Evolutionary conservation across 2,888 invertebrate genomes (phyloP).

Genomic region (Meloe dianella): DNA sequence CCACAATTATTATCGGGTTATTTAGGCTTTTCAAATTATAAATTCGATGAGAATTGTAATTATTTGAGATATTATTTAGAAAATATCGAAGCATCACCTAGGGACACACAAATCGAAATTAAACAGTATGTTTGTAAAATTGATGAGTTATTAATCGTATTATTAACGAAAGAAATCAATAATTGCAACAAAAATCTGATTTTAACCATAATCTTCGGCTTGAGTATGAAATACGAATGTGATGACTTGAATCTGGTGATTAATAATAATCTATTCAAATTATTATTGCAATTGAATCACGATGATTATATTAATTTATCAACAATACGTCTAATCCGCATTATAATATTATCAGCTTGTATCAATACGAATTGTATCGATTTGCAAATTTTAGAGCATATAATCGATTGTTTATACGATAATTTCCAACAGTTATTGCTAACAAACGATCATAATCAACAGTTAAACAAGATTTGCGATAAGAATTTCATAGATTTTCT

Average conservation of each 20-base stretch:
- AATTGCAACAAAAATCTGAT: slow-evolving; percentile 57
- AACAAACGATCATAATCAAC: slow-evolving; percentile 34
- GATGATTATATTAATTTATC: slow-evolving; percentile 58
- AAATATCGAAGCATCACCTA: slow-evolving; percentile 62
- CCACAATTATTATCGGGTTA: slow-evolving; percentile 64
- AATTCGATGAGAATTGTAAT: slow-evolving; percentile 53
- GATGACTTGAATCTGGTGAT: slow-evolving; percentile 66
- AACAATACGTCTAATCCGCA: slow-evolving; percentile 63
- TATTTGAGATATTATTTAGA: slow-evolving; percentile 66
- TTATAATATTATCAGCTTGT: slow-evolving; percentile 64
- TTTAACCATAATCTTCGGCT: slow-evolving; percentile 62
- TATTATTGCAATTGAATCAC: slow-evolving; percentile 55
- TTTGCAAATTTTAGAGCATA: slow-evolving; percentile 59
- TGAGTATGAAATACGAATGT: slow-evolving; percentile 64
- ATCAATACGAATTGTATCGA: slow-evolving; percentile 62
- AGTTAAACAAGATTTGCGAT: slow-evolving; percentile 50
- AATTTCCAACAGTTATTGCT: slow-evolving; percentile 56
- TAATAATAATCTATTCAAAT: slow-evolving; percentile 62
- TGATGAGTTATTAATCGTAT: slow-evolving; percentile 60
- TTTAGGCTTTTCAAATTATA: slow-evolving; percentile 60
- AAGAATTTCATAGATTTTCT: slow-evolving; percentile 63
- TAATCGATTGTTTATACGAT: slow-evolving; percentile 62
- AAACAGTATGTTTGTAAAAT: slow-evolving; percentile 63
- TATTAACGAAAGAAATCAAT: slow-evolving; percentile 48
- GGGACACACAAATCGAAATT: slow-evolving; percentile 62